Base-by-base conservation (phyloP, 2,888 invertebrate species). In the Lampropteryx suffumata region DNA sequence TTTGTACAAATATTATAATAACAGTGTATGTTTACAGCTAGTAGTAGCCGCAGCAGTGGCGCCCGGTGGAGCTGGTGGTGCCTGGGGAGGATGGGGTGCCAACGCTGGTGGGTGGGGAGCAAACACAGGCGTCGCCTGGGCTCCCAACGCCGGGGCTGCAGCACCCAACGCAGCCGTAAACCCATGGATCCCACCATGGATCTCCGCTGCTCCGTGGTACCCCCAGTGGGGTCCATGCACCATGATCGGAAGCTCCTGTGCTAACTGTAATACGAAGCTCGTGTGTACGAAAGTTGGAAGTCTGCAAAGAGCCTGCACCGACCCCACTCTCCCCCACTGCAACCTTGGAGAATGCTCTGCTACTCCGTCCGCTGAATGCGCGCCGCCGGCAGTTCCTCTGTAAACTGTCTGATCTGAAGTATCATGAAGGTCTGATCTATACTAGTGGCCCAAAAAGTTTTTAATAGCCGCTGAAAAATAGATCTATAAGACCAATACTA, bases 281-380 rank as follows among this genome's bases (percentile, higher is more conserved):
- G 73, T 85, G 8, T 89, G 90, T 71, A 88, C 87, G 0, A 85
- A 85, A 57, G 54, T 87, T 13, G 88, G 90, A 2, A 84, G 80
- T 2, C 57, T 89, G 0, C 70, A 79, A 43, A 73, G 70, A 8
- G 59, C 80, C 6, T 90, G 90, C 63, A 61, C 69, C 1, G 90
- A 89, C 62, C 88, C 89, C 0, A 71, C 80, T 1, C 58, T 81
- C 11, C 90, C 90, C 0, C 76, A 83, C 66, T 90, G 90, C 71
- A 88, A 87, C 67, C 71, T 82, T 7, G 90, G 90, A n/a, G 74
- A 75, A 48, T 90, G 90, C 67, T 88, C 90, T 0, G 88, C 86
- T 5, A 87, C 88, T 0, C 86, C 90, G 0, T 53, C 84, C 1
- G 77, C 60, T 0, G 84, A 75, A 45, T 90, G 90, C 47, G 78